Base-by-base conservation (phyloP, 2,888 invertebrate genomes). In the Molorchus minor region DNA sequence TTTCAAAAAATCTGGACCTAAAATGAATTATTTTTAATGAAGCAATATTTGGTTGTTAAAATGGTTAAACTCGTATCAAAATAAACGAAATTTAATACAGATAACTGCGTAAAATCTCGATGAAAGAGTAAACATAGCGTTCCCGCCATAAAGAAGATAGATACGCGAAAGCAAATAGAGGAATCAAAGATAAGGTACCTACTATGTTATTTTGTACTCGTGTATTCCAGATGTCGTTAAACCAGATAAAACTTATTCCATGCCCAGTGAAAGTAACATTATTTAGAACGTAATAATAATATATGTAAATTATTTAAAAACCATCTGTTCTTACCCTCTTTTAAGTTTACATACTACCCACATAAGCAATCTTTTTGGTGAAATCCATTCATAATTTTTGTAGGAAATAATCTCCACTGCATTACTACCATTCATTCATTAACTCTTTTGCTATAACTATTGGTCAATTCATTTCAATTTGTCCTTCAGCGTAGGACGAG, bases 401-500 rank as follows among this genome's bases (percentile, higher is more conserved):
- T 13, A 25, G 12, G 43, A 21, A 43, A 43, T 7, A 15, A 13
- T 13, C 13, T 12, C 1, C 21, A 13, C 4, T 19, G 1, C 20
- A 8, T 35, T 10, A 20, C 7, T 44, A 29, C 13, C 38, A 25
- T 49, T 15, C 38, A 38, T 49, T 49, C 38, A 49, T 20, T 5
- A 12, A 2, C 21, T 3, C 15, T 20, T 38, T 25, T 38, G 36
- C 49, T 13, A 38, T 19, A 10, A 1, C n/a, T 15, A n/a, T 49
- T 49, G 49, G 38, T 10, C 25, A 49, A 49, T 15, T 16, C 20
- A n/a, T 17, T 16, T 15, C 38, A 21, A 20, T 40, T 49, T 38
- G 38, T 7, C 19, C 46, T 47, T 41, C 10, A 15, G 56, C 56
- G 60, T 60, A 51, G 60, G 60, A 60, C 10, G 59, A 15, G 19